These are phyloP conservation scores for Enteromius anoplus DNA, from an alignment of 2,797 vertebrate genomes.

Conservation along the genomic window DNA sequence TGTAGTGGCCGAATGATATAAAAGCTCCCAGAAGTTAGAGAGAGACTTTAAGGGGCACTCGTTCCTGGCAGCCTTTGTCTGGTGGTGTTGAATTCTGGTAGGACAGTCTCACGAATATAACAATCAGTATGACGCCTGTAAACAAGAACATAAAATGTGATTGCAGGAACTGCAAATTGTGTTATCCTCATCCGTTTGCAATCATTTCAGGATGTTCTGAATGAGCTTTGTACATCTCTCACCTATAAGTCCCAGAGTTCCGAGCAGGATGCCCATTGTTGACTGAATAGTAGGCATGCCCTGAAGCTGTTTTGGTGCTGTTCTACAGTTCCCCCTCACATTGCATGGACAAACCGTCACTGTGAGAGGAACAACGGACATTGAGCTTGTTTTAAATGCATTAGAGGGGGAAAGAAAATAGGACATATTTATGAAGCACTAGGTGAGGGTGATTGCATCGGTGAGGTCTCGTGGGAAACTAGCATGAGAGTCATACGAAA, in stretches of 20 bases:
- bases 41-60: constrained; percentile 74
- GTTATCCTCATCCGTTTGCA: background rate
- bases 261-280: constrained; percentile 79
- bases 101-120: constrained; percentile 78
- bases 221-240: constrained; percentile 33
- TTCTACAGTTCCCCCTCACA: constrained; percentile 79
- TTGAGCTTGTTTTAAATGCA: constrained; percentile 2
- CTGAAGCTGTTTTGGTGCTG: constrained; percentile 77
- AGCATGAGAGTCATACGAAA: constrained; percentile 9
- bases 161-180: constrained; percentile 19
- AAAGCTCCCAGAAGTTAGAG: constrained; percentile 57
- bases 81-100: constrained; percentile 76
- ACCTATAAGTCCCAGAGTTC: constrained; percentile 79
- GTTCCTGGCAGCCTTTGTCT: constrained; percentile 75
- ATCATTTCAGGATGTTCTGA: constrained; percentile 29
- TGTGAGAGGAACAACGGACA: constrained; percentile 54
- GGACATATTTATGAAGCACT: constrained; percentile 14
- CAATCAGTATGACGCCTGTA: constrained; percentile 76
- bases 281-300: constrained; percentile 85
- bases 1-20: background rate
- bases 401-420: constrained; percentile 17
- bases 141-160: constrained; percentile 30
- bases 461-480: constrained; percentile 9
- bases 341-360: constrained; percentile 84
- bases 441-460: constrained; percentile 8